phyloP scores from a whole-genome alignment of 2,888 invertebrate species.

The Morpho helenor region DNA sequence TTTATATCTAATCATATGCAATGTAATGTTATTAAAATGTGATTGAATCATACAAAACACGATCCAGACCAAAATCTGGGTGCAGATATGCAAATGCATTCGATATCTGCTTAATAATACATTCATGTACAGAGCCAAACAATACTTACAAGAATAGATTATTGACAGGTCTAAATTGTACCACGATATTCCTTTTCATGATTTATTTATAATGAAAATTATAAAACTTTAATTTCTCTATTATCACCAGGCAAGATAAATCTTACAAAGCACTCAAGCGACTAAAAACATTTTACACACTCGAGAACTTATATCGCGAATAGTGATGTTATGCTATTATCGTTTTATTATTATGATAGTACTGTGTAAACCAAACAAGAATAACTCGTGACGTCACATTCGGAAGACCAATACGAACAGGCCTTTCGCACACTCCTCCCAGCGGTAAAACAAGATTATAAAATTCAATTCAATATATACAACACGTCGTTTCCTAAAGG shows the following conservation, averaged over 20 bases:
- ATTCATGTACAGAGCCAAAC: too few relatives aligned
- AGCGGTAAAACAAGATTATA: conserved; percentile 18
- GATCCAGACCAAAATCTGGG: too few relatives aligned
- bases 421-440: conserved; percentile 58
- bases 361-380: conserved; percentile 50
- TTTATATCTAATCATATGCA: too few relatives aligned
- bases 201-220: conserved; percentile 1
- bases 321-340: conserved; percentile 30
- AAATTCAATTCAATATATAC: not conserved
- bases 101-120: too few relatives aligned
- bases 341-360: conserved; percentile 58
- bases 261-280: conserved; percentile 34
- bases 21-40: too few relatives aligned
- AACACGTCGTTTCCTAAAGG: conserved; percentile 35
- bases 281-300: conserved; percentile 30
- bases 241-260: conserved; percentile 3
- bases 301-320: conserved; percentile 45
- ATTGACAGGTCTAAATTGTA: conserved; percentile 58
- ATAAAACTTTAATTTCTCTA: not conserved
- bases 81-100: too few relatives aligned
- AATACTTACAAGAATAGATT: conserved; percentile 56
- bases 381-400: conserved; percentile 61
- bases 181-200: conserved; percentile 58
- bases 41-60: too few relatives aligned
- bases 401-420: conserved; percentile 47